A percentile compares a stretch with the other conserved stretches of the same genome.
These are phyloP conservation scores for Clinocottus analis DNA, from an alignment of 2,113 vertebrate species.

Conservation along the genomic window DNA sequence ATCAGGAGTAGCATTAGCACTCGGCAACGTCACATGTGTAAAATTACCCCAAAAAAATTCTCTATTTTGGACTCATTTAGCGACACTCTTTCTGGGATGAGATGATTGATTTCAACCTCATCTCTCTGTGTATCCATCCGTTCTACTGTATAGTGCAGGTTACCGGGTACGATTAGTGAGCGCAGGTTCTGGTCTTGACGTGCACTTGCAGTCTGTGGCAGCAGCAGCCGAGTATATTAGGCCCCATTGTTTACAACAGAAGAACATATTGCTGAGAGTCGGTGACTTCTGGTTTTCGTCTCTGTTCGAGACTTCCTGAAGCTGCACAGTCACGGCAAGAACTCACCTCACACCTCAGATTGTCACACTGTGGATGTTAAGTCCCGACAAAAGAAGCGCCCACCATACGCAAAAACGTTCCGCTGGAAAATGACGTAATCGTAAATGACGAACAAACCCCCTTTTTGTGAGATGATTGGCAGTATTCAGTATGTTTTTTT, in stretches of 20 bases:
- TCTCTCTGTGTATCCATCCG: not conserved
- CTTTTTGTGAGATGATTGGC: not conserved
- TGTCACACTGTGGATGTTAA: too few relatives aligned
- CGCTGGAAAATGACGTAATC: too few relatives aligned
- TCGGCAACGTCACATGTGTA: not conserved
- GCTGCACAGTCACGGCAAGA: not conserved
- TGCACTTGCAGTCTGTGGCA: not conserved
- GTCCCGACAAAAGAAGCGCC: too few relatives aligned
- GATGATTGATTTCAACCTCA: not conserved
- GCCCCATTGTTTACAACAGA: not conserved
- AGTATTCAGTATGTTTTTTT: not conserved
- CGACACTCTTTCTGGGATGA: not conserved
- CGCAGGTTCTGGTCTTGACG: not conserved
- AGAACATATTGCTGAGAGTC: not conserved
- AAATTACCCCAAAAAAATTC: not conserved
- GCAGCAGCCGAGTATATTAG: not conserved
- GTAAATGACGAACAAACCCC: not conserved
- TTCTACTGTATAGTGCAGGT: not conserved
- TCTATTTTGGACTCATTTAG: not conserved
- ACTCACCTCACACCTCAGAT: too few relatives aligned
- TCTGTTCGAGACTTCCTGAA: not conserved
- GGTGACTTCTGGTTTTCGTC: not conserved
- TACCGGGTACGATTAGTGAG: not conserved
- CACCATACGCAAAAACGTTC: too few relatives aligned
- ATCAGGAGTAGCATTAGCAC: constrained; percentile 9